Evolutionary conservation across 2,113 vertebrate species (phyloP), one percentile per base, ranked within the genome.

Genomic region (Gnathochromis pfefferi): DNA sequence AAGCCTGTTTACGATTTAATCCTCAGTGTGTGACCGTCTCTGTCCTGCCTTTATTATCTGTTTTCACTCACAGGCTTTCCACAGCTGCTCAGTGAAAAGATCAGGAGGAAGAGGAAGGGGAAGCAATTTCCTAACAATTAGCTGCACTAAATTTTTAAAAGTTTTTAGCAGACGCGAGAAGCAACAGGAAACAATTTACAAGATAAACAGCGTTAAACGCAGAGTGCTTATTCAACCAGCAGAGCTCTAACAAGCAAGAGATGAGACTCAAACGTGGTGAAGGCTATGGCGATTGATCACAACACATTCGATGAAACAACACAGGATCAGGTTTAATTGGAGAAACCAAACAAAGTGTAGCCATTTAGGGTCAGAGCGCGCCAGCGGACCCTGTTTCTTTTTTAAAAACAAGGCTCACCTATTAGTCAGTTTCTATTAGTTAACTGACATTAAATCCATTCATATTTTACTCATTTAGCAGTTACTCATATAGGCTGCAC

Each of bases 261-360:
- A 31, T 81, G 33, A 78, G 70, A 49, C 42, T 78, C 26, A 49
- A 31, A 49, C 7, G 2, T 1, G 3, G 79, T 6, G 6, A 83
- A 33, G 13, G 83, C 21, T 13, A 4, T 19, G 16, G 55, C 40
- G 23, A 81, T 33, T 73, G 85, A 90, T 88, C 35, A 81, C 80
- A 35, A n/a, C 55, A 54, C 26, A n/a, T 83, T 55, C 14, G 3
- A 84, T 23, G 17, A 57, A 70, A 81, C 80, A 31, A 54, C 55
- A 89, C 26, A 80, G 58, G 87, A 86, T 60, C 82, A 85, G 28
- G 35, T 13, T 51, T 88, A 85, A 94, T 83, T 86, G 88, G 55
- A 78, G 31, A 49, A 79, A 81, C 40, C 42, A 80, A 90, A 70
- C 11, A 58, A 83, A 88, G 65, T 11, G 9, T 42, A 51, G 47